Evolutionary conservation across 2,113 vertebrate genomes (phyloP), one percentile per base, ranked within the genome.

Genomic region (Cyprinodon variegatus): DNA sequence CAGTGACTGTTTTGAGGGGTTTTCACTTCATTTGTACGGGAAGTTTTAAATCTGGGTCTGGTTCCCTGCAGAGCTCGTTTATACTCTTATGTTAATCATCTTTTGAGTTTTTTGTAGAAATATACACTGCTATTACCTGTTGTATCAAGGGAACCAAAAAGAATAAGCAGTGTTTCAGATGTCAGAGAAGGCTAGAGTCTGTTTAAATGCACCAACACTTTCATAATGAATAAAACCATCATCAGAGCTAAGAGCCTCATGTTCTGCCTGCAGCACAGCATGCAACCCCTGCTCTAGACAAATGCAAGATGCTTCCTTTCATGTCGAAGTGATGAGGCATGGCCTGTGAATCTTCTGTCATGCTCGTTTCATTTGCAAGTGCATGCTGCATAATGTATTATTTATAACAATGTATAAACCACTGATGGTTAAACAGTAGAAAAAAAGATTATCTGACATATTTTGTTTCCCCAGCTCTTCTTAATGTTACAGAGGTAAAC

Each of bases 211-310:
- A 36, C 67, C 1, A 73, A 73, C 5, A 4, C 37, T 65, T 71
- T 74, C 53, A 15, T 2, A 3, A 17, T 40, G 41, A 59, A 73
- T 62, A 13, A 12, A 15, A 12, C 15, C 62, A 12, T 14, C 57
- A 72, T 45, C 59, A 65, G 40, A 20, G 39, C 1, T 7, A 43
- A 43, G 15, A 3, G 57, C 80, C 61, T 59, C 59, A 15, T 57
- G 50, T 57, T 57, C 50, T 57, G 50, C 50, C 74, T 77, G 65
- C 65, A 69, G 40, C 29, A 14, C 68, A 77, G 22, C 67, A 65
- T 63, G 66, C 59, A 57, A 67, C 50, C 48, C 60, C 72, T 38
- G 60, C n/a, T 53, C 78, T 41, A 38, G 41, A 65, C 14, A 41
- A 61, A 61, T 60, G 17, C 61, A 71, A 65, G 8, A 41, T 40